phyloP scores from a whole-genome alignment of 2,113 vertebrate genomes.

The Podarcis cretensis region DNA sequence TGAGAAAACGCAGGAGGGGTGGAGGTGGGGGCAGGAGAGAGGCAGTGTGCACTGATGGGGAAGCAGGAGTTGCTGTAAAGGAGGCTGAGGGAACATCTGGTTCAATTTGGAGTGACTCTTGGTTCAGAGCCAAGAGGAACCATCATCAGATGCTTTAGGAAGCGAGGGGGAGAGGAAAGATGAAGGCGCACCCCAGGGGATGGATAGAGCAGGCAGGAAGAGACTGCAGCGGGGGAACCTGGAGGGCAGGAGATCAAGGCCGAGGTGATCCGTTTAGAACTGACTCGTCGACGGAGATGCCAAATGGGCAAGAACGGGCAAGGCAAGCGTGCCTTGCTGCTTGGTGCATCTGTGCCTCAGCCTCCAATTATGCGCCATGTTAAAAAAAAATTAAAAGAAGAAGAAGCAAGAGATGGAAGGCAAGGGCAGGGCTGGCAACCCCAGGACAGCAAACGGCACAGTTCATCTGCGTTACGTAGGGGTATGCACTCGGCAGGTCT shows the following conservation, averaged over 20 bases:
- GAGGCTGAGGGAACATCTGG: constrained; percentile 29
- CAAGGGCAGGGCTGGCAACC: neutral
- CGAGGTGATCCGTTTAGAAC: neutral
- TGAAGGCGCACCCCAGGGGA: constrained; percentile 19
- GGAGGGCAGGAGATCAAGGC: constrained; percentile 14
- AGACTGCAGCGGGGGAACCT: neutral
- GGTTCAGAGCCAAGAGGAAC: constrained; percentile 28
- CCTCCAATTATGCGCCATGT: neutral
- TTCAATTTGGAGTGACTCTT: constrained; percentile 31
- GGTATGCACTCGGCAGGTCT: neutral
- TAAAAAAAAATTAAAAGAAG: neutral
- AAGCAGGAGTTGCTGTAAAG: neutral
- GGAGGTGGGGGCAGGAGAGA: neutral
- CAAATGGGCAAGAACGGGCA: neutral
- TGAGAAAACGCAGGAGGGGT: neutral
- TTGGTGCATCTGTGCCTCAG: neutral
- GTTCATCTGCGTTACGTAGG: neutral
- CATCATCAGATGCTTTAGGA: constrained; percentile 13
- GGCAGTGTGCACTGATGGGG: neutral
- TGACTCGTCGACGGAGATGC: neutral
- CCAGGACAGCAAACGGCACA: neutral
- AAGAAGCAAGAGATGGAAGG: neutral
- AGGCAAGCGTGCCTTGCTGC: neutral
- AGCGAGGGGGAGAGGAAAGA: constrained; percentile 5
- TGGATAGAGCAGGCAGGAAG: constrained; percentile 9